Percentiles rank a stretch among this genome's conserved stretches.
phyloP scores from a whole-genome alignment of 1,140 invertebrate species.

The Ostrea denselamellosa region DNA sequence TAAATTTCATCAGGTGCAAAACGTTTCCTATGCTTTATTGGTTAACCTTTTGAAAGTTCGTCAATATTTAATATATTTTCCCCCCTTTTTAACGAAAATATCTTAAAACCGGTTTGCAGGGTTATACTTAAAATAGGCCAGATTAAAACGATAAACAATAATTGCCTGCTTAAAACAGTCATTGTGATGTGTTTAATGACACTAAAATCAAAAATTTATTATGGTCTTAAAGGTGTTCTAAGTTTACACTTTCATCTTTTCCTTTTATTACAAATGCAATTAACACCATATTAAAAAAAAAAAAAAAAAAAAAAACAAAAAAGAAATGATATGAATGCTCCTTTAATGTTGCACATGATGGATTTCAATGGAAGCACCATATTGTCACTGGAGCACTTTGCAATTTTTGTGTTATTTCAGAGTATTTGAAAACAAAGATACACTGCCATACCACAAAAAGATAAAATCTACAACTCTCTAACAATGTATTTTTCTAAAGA shows the following conservation, averaged over 20 bases:
- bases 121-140: background rate
- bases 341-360: background rate
- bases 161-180: background rate
- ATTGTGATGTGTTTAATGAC: conserved; percentile 3
- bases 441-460: background rate
- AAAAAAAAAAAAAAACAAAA: background rate
- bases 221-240: background rate
- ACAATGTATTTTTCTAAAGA: background rate
- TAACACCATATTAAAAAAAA: background rate
- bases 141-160: background rate
- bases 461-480: background rate
- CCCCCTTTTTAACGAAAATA: background rate
- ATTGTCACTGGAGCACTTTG: background rate
- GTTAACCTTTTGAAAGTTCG: no score
- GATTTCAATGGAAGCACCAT: background rate
- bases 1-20: background rate
- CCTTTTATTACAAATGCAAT: background rate
- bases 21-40: background rate
- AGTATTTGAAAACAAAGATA: background rate
- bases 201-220: background rate
- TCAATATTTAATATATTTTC: no score
- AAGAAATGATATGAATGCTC: background rate
- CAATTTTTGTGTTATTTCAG: background rate
- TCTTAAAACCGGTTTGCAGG: background rate
- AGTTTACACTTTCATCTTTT: background rate